Evolutionary conservation across 2,888 invertebrate species (phyloP), one percentile per base, ranked within the genome.

Genomic region (Perizoma affinitatum): DNA sequence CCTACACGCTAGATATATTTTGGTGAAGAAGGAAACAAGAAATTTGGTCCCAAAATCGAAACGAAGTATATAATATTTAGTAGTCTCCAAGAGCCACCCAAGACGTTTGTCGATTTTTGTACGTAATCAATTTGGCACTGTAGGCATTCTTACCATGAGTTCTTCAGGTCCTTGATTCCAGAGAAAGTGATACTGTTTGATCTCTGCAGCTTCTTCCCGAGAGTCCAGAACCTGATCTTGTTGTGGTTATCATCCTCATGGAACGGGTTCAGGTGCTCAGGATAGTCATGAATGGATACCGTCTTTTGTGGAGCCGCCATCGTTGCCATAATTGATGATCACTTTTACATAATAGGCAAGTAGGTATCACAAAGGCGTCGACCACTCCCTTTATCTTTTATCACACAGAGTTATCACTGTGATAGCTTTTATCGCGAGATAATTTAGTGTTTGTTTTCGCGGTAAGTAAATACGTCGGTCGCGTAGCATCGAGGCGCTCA

Each of bases 241-340:
- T 93, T 94, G 76, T 94, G 94, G 79, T 94, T 93, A 68, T 94
- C 94, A 55, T 95, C 95, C 72, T 96, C 96, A 67, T 94, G 94
- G 82, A 96, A 96, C 33, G 96, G 96, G 86, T 96, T 96, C 67
- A 96, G 89, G 81, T 96, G 95, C 77, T 96, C 96, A 48, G 96
- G 96, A 83, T 96, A 96, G 82, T 96, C 94, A 80, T 95, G 93
- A 72, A 95, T 93, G 51, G 95, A 95, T 68, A 90, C 71, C 43
- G 90, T 84, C 80, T 93, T 93, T 71, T 93, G 90, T 58, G 89
- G 78, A 67, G 80, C 84, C 66, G 90, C 86, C 83, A 84, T 83
- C 61, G 87, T 74, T 66, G 88, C 84, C 90, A 92, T 90, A 71
- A 73, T 86, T 77, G 68, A 72, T 38, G 45, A 76, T 73, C 78